Conservation (phyloP, 2,113 vertebrate genomes). For the Aix galericulata region DNA sequence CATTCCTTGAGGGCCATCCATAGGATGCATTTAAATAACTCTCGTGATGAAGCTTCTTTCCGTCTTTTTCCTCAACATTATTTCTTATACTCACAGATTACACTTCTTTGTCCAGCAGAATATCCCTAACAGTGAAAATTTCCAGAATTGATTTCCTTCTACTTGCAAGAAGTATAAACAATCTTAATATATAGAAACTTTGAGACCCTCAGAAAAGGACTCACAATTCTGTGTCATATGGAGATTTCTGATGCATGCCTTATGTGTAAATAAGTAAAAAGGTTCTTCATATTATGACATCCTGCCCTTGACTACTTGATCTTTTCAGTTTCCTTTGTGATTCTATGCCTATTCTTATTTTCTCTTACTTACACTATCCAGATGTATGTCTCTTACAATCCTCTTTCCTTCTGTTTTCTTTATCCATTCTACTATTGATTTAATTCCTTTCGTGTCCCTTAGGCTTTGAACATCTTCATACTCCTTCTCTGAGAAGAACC, state of each 20-base stretch:
- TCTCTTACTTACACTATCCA: neutral
- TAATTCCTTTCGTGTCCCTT: neutral
- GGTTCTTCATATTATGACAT: neutral
- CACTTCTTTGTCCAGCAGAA: neutral
- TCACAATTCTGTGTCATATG: neutral
- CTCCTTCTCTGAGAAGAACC: neutral
- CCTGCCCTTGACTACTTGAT: neutral
- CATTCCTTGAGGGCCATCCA: neutral
- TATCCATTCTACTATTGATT: neutral
- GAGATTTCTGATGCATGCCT: neutral
- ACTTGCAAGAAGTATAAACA: neutral
- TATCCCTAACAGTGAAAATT: neutral
- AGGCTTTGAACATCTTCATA: neutral
- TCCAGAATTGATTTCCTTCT: neutral
- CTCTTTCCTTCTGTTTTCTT: neutral
- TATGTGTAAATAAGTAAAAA: neutral
- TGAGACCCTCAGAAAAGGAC: neutral
- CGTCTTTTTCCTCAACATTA: neutral
- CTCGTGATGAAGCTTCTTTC: neutral
- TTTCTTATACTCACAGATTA: neutral
- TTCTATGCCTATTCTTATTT: neutral
- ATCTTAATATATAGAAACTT: neutral
- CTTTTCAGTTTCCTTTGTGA: neutral
- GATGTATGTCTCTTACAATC: neutral
- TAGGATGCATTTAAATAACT: neutral